Evolutionary conservation across 1,140 invertebrate species (phyloP), one percentile per base, ranked within the genome.

Genomic region (Asobara japonica): DNA sequence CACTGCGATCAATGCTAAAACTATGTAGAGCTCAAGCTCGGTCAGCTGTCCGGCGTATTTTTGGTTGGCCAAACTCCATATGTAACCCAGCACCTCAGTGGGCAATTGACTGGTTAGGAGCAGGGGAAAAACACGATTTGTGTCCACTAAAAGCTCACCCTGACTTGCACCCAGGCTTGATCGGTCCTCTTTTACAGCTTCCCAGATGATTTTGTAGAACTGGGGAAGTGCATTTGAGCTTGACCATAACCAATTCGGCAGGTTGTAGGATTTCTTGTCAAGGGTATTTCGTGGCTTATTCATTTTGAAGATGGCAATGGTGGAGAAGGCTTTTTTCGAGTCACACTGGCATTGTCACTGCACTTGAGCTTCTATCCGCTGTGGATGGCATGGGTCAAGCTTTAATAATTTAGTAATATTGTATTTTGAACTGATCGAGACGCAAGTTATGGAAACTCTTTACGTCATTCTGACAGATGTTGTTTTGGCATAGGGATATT

Each of bases 1-100:
- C 0, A 92, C 81, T 13, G 90, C 90, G 25, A 92, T 89, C 4
- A 93, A 80, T 16, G 91, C 91, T 48, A 93, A 81, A 25, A 90
- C 84, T 3, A 90, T 81, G 75, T 90, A 91, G 3, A 92, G 81
- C 77, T 93, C 91, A 74, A 89, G 84, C 71, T 89, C 88, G 0
- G 88, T 90, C n/a, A 93, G 83, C 48, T 89, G 86, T 5, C 91
- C 91, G 16, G 91, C 89, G 27, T 89, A 88, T 27, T 88, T 89
- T 71, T 88, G 86, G 81, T 92, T 92, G 1, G 89, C 89, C 73
- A 92, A 77, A 33, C 87, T 88, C 92, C 92, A 93, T 56, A 93
- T 89, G 67, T 90, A 88, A 13, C 91, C 91, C 2, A 93, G 83
- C 18, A 88, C 82, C 74, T 91, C 89, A 1, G 89, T 89, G 0